Evolutionary conservation across 2,888 invertebrate species (phyloP).

Genomic region (Lathronympha strigana): DNA sequence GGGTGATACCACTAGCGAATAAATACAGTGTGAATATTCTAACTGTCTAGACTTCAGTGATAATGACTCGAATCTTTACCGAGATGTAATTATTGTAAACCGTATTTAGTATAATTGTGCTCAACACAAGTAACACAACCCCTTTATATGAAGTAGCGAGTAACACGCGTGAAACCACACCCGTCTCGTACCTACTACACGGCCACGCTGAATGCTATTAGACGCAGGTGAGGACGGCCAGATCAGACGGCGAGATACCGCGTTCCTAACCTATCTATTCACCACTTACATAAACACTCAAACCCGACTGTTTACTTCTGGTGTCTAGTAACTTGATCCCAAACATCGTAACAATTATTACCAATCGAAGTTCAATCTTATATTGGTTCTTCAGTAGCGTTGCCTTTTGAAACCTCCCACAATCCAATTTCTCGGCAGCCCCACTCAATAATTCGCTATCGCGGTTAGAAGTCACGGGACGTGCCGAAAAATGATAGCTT

Average conservation of each 20-base stretch:
- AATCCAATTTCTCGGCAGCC: constrained; percentile 36
- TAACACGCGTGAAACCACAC: neutral
- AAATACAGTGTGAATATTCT: too few species aligned
- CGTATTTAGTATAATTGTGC: too few species aligned
- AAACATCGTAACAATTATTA: neutral
- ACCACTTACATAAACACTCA: neutral
- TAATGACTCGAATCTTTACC: too few species aligned
- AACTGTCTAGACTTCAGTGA: too few species aligned
- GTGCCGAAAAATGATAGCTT: constrained; percentile 39
- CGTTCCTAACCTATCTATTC: neutral
- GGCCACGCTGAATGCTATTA: constrained; percentile 18
- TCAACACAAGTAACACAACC: too few species aligned
- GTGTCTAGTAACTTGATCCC: neutral
- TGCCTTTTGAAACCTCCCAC: neutral
- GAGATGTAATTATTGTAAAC: too few species aligned
- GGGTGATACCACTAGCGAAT: too few species aligned
- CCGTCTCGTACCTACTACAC: constrained; percentile 8
- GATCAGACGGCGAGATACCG: neutral
- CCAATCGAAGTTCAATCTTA: neutral
- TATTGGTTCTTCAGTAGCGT: neutral
- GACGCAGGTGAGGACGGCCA: constrained; percentile 12
- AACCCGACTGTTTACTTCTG: neutral
- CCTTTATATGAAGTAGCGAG: neutral
- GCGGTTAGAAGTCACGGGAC: constrained; percentile 18
- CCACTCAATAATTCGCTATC: constrained; percentile 34